A percentile compares a stretch with the other conserved stretches of the same genome.
Conservation (phyloP, 1,140 invertebrate genomes). For the Glossosoma conforme region DNA sequence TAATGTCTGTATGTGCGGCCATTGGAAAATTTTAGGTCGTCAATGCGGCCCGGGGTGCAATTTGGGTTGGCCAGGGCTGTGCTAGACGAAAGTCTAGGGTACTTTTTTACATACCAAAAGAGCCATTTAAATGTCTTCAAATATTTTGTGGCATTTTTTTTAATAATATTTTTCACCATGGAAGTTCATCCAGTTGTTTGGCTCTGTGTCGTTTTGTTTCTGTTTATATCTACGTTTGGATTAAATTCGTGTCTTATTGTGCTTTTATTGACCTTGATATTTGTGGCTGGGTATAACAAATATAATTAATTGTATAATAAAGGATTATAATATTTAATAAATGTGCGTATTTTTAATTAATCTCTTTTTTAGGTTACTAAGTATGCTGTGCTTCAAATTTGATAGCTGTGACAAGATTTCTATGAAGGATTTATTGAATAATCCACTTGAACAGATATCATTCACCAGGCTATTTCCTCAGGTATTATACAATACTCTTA, state of each 20-base stretch:
- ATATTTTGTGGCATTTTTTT: no score
- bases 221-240: conserved; percentile 17
- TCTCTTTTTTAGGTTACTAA: conserved; percentile 3
- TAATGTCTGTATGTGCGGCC: no score
- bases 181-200: conserved; percentile 9
- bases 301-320: not conserved
- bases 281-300: conserved; percentile 8
- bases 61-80: no score
- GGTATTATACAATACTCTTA: no score
- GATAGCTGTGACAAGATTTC: not conserved
- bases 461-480: conserved; percentile 7
- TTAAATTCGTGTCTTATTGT: conserved; percentile 11
- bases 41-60: no score
- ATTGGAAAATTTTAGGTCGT: no score
- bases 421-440: conserved; percentile 14
- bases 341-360: not conserved
- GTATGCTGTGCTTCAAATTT: conserved; percentile 13
- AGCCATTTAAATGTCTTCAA: no score
- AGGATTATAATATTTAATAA: not conserved
- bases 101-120: no score
- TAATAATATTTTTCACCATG: no score
- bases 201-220: conserved; percentile 11
- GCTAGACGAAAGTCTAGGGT: no score
- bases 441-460: conserved; percentile 14
- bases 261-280: conserved; percentile 2